Percentiles rank a stretch among this genome's conserved stretches.
Evolutionary conservation across 1,140 invertebrate genomes (phyloP).

Genomic region (Rhagoletis zephyria): DNA sequence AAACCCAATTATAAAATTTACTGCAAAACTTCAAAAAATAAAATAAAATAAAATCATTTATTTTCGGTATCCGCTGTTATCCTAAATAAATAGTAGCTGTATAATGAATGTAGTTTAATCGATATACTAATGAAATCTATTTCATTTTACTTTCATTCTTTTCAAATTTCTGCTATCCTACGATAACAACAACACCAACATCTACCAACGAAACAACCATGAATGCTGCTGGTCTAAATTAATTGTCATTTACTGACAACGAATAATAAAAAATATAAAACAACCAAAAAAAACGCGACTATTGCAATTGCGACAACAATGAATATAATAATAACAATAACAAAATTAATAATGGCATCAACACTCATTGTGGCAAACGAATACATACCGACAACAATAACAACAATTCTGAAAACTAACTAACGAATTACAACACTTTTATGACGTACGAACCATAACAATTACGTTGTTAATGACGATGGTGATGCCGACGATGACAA

Average conservation of each 20-base stretch:
- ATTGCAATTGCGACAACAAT: background rate
- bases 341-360: conserved; percentile 22
- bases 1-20: too few species aligned
- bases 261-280: background rate
- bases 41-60: too few species aligned
- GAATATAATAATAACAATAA: conserved; percentile 12
- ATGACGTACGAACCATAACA: conserved; percentile 1
- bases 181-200: background rate
- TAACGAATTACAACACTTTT: background rate
- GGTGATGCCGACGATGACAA: background rate
- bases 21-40: too few species aligned
- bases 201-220: conserved; percentile 1
- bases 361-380: background rate
- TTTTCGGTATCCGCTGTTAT: too few species aligned
- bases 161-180: background rate
- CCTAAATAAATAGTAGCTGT: too few species aligned
- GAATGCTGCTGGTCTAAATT: background rate
- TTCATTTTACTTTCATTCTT: background rate
- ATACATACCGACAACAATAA: conserved; percentile 34
- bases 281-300: background rate
- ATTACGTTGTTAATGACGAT: conserved; percentile 12
- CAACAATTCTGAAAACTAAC: conserved; percentile 14
- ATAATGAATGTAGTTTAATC: background rate
- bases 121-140: background rate
- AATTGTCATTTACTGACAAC: conserved; percentile 31